A percentile compares a stretch with the other conserved stretches of the same genome.
These are phyloP conservation scores for Hyaena hyaena DNA, from an alignment of 2,113 vertebrate species.

Conservation along the genomic window DNA sequence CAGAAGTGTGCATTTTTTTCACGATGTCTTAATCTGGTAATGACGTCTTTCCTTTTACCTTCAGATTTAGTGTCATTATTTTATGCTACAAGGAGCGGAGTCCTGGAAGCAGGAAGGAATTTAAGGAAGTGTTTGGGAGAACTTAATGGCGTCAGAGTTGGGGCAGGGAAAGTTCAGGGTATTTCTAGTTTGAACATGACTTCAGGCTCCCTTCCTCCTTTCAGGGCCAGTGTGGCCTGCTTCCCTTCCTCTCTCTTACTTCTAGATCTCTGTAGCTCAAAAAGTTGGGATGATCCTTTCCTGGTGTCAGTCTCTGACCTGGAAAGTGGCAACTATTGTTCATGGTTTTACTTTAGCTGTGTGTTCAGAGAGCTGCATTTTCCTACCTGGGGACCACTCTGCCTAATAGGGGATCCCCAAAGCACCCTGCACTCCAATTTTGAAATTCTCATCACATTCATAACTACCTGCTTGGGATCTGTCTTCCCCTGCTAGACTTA, in stretches of 20 bases:
- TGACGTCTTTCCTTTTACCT: constrained; percentile 72
- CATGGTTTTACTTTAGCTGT: neutral
- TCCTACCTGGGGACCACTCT: neutral
- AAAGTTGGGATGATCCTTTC: neutral
- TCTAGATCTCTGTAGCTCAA: neutral
- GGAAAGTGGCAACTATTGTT: neutral
- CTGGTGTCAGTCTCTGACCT: neutral
- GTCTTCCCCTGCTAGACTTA: neutral
- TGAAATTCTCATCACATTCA: neutral
- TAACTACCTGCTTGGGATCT: neutral
- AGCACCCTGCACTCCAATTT: neutral
- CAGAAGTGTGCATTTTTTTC: constrained; percentile 67
- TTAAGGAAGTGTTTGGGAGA: neutral
- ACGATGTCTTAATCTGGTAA: constrained; percentile 75
- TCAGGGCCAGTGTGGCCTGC: no score
- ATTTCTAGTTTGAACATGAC: neutral
- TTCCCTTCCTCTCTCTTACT: neutral
- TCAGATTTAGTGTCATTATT: constrained; percentile 51
- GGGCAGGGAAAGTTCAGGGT: neutral
- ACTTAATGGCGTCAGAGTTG: neutral
- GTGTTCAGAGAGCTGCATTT: neutral
- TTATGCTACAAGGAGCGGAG: neutral
- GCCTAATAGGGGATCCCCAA: no score
- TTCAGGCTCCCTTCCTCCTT: neutral
- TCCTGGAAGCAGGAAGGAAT: neutral